Conservation (phyloP, 2,888 invertebrate species). For the Lypha dubia region DNA sequence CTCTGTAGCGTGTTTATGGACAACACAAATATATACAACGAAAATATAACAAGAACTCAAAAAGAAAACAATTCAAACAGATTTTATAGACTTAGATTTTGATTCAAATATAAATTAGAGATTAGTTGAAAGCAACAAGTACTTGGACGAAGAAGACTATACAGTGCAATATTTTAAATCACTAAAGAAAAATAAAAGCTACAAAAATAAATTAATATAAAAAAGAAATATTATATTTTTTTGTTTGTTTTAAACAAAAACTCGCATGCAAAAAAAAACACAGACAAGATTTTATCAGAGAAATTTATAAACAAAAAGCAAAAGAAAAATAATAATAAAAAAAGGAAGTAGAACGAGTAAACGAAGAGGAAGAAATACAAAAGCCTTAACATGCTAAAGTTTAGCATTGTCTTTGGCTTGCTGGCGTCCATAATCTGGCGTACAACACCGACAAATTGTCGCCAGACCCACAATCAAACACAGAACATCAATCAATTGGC, state of each 20-base stretch:
- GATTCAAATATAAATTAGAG: slow-evolving; percentile 56
- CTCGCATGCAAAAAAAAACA: background rate
- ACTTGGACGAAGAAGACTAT: slow-evolving; percentile 63
- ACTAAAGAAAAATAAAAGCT: slow-evolving; percentile 22
- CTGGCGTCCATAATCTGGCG: slow-evolving; percentile 79
- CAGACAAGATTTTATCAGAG: slow-evolving; percentile 47
- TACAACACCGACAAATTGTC: slow-evolving; percentile 79
- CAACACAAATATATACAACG: slow-evolving; percentile 4
- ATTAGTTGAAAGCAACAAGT: slow-evolving; percentile 73
- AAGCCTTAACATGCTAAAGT: slow-evolving; percentile 76
- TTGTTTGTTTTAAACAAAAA: slow-evolving; percentile 4
- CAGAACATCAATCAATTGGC: slow-evolving; percentile 78
- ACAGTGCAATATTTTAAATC: slow-evolving; percentile 45
- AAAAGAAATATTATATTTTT: slow-evolving; percentile 30
- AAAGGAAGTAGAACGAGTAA: slow-evolving; percentile 30
- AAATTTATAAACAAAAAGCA: slow-evolving; percentile 48
- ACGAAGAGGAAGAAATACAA: slow-evolving; percentile 1
- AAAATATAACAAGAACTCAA: slow-evolving; percentile 3
- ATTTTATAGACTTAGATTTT: slow-evolving; percentile 64
- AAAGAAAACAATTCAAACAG: slow-evolving; percentile 45
- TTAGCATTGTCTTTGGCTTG: slow-evolving; percentile 75
- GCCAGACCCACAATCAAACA: slow-evolving; percentile 73
- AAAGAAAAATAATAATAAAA: slow-evolving; percentile 22
- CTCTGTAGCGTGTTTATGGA: slow-evolving; percentile 10
- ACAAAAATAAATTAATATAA: slow-evolving; percentile 21